phyloP scores from a whole-genome alignment of 2,113 vertebrate genomes.

The Cyphomyrus discorhynchus region DNA sequence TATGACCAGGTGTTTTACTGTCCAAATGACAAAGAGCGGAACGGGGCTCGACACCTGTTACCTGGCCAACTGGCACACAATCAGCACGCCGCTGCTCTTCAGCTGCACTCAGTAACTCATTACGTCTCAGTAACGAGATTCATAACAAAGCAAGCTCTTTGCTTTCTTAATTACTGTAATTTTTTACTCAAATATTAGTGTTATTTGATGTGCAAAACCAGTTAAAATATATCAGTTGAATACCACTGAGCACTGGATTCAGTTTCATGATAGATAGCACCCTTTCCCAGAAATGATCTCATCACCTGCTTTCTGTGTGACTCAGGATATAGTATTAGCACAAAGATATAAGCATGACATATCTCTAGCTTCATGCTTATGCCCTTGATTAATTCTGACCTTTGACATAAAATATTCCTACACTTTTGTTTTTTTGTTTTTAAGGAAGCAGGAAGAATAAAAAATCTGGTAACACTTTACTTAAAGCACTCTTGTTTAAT shows the following conservation, averaged over 20 bases:
- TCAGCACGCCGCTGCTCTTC: background rate
- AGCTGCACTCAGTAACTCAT: background rate
- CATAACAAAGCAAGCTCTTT: background rate
- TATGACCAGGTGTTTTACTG: slow-evolving; percentile 19
- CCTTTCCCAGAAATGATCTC: background rate
- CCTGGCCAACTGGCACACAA: background rate
- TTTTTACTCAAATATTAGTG: background rate
- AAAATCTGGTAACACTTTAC: background rate
- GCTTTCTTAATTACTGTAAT: background rate
- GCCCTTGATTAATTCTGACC: background rate
- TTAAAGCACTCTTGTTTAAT: too few relatives aligned
- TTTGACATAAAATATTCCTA: background rate
- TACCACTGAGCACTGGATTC: background rate
- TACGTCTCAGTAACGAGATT: background rate
- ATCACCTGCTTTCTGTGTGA: background rate
- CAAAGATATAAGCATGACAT: background rate
- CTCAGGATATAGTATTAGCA: background rate
- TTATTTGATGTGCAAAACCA: background rate
- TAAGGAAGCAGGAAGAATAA: background rate
- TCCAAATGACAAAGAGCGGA: slow-evolving; percentile 23
- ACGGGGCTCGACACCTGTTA: slow-evolving; percentile 50
- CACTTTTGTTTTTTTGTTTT: background rate
- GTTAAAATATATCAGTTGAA: background rate
- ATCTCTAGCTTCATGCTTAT: background rate
- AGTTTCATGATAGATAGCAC: background rate